Evolutionary conservation across 1,140 invertebrate genomes (phyloP).

Genomic region (Orius laevigatus): DNA sequence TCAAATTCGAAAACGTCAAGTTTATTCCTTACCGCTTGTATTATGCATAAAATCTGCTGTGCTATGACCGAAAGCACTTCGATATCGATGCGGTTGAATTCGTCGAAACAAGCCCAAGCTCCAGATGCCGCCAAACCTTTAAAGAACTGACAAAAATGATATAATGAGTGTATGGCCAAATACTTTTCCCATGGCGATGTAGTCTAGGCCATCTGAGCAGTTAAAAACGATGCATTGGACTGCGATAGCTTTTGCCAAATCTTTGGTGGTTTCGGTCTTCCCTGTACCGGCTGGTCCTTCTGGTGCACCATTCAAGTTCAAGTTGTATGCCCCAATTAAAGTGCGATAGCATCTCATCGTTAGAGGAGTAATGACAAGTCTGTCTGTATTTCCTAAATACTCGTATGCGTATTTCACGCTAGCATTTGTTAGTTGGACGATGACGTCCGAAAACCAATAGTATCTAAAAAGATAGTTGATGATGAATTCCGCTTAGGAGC

Average conservation of each 20-base stretch:
- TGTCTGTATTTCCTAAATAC: constrained; percentile 64
- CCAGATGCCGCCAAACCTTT: constrained; percentile 75
- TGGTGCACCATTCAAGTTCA: constrained; percentile 74
- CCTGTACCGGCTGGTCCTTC: constrained; percentile 81
- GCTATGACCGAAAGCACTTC: constrained; percentile 71
- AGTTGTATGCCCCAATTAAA: constrained; percentile 69
- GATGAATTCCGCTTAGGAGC: constrained; percentile 71
- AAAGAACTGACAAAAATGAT: constrained; percentile 37
- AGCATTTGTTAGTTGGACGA: constrained; percentile 77
- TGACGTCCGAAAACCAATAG: constrained; percentile 69
- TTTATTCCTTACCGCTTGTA: constrained; percentile 58
- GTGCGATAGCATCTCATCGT: constrained; percentile 72
- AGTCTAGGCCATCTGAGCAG: constrained; percentile 85
- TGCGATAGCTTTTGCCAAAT: constrained; percentile 74
- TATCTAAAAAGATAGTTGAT: constrained; percentile 32
- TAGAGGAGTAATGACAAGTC: constrained; percentile 50
- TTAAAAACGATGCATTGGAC: constrained; percentile 90
- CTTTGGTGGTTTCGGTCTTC: constrained; percentile 81
- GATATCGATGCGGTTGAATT: constrained; percentile 87
- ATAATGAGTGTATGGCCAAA: not conserved
- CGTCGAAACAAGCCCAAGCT: constrained; percentile 89
- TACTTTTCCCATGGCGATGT: constrained; percentile 81
- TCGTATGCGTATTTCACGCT: constrained; percentile 74
- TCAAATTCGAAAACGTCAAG: constrained; percentile 64
- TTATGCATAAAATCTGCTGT: constrained; percentile 65